Base-by-base conservation (phyloP, 2,888 invertebrate species). In the Cremastinae sp. region DNA sequence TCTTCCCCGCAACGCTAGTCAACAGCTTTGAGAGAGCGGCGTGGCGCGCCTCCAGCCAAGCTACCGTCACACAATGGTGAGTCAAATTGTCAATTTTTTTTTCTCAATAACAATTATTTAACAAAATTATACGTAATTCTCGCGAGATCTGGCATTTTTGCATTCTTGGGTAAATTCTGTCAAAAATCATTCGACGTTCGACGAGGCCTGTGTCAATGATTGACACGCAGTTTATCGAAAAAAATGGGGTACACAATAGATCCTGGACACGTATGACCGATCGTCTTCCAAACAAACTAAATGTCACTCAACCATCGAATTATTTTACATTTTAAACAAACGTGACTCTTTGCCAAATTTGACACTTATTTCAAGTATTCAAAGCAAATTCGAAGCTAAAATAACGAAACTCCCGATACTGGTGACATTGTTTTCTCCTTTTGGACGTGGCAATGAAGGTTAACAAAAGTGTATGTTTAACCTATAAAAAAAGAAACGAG, bases 31-130 rank as follows among this genome's bases (percentile, higher is more conserved):
- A 70, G 74, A 78, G 73, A 74, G 75, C 83, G 80, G 86, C 81
- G 86, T 85, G 84, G 83, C 85, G 83, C 85, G 83, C 81, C 81
- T 86, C 81, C 73, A 59, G 76, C 79, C 65, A 64, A 80, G 78
- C 79, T 79, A 84, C 81, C 79, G 80, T 82, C 76, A 75, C 81
- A 58, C 65, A 80, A 86, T 86, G 86, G 86, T 86, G 80, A 78
- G 83, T 80, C 56, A 54, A 14, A 59, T 49, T 20, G 36, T 74
- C 58, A 20, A 73, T 66, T 54, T 28, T 72, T 75, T 66, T 54
- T 28, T 72, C 54, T 20, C 47, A 49, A 20, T 34, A 28, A 7
- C 54, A 14, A n/a, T 22, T 22, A 34, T 12, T 41, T 41, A 41
- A 2, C 41, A 9, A 2, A 41, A 41, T 41, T 41, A 41, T 16